These are phyloP conservation scores for Phania funesta DNA, from an alignment of 2,888 invertebrate genomes.

Conservation along the genomic window DNA sequence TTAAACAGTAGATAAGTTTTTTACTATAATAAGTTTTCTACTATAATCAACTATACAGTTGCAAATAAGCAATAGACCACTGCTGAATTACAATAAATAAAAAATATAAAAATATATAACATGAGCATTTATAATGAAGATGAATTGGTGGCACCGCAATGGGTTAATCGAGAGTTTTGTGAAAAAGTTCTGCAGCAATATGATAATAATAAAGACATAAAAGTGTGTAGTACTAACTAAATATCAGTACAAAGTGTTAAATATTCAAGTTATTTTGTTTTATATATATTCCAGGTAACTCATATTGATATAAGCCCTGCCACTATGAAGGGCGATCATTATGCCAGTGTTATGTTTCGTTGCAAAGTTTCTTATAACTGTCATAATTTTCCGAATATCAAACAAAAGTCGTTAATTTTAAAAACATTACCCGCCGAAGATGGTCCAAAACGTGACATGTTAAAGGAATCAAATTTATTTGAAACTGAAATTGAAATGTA, in stretches of 20 bases:
- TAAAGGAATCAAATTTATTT: conserved; percentile 63
- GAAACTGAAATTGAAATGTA: conserved; percentile 72
- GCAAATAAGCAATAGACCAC: background rate
- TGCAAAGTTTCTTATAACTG: conserved; percentile 56
- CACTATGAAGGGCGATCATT: conserved; percentile 70
- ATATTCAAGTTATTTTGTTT: too few species aligned
- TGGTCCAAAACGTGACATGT: conserved; percentile 68
- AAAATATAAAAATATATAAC: too few species aligned
- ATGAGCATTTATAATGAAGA: conserved; percentile 63
- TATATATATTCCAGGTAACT: conserved; percentile 5
- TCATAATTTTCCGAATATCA: background rate
- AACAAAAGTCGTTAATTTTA: conserved; percentile 64
- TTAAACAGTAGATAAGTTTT: too few species aligned
- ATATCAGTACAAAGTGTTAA: too few species aligned
- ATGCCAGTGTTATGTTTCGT: conserved; percentile 71
- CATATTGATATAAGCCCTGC: conserved; percentile 60
- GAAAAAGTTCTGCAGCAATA: conserved; percentile 57
- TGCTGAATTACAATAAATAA: too few species aligned
- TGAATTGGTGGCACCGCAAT: conserved; percentile 64
- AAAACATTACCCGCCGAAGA: conserved; percentile 68
- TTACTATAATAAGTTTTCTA: too few species aligned
- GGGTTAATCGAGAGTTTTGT: conserved; percentile 67
- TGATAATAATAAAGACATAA: conserved; percentile 56
- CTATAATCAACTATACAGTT: background rate
- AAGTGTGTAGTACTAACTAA: conserved; percentile 57